These are phyloP conservation scores for Heliopora coerulea DNA, from an alignment of 92 coral and sea anemone genomes.

Conservation along the genomic window DNA sequence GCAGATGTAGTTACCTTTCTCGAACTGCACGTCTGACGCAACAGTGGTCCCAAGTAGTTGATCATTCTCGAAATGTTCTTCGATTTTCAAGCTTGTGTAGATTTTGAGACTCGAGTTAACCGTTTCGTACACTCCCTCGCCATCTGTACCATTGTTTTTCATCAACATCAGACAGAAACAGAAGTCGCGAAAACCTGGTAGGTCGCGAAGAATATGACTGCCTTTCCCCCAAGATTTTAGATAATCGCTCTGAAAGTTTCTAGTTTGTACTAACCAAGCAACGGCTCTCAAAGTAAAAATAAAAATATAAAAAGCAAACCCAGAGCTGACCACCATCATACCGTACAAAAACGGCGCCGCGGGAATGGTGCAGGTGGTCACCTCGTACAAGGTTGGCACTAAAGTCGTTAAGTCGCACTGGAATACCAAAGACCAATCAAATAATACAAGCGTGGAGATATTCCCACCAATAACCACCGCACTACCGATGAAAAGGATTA, in stretches of 20 bases:
- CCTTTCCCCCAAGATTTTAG: slow-evolving; percentile 8
- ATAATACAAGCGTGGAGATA: slow-evolving; percentile 19
- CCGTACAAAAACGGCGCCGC: slow-evolving; percentile 43
- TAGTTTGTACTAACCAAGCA: slow-evolving; percentile 31
- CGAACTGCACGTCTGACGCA: slow-evolving; percentile 38
- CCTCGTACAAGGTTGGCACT: slow-evolving; percentile 7
- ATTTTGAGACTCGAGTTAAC: slow-evolving; percentile 39
- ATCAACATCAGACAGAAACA: slow-evolving; percentile 35
- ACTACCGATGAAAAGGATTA: slow-evolving; percentile 28
- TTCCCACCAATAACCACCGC: slow-evolving; percentile 24
- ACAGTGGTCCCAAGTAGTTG: slow-evolving; percentile 41
- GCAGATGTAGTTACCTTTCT: slow-evolving; percentile 33
- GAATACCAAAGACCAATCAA: slow-evolving; percentile 39
- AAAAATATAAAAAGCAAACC: slow-evolving; percentile 3
- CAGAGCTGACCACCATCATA: slow-evolving; percentile 22
- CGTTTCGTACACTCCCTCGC: slow-evolving; percentile 25
- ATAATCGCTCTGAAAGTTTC: slow-evolving; percentile 10
- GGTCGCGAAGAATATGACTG: slow-evolving; percentile 20
- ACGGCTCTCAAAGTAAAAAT: slow-evolving; percentile 23
- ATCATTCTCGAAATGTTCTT: slow-evolving; percentile 32
- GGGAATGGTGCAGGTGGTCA: slow-evolving; percentile 34
- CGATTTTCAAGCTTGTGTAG: slow-evolving; percentile 33
- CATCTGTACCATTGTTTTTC: slow-evolving; percentile 29
- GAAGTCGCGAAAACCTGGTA: slow-evolving; percentile 41
- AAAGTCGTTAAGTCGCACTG: slow-evolving; percentile 18